These are phyloP conservation scores for Pseudorectes ferrugineus DNA, from an alignment of 2,113 vertebrate species.

Conservation along the genomic window DNA sequence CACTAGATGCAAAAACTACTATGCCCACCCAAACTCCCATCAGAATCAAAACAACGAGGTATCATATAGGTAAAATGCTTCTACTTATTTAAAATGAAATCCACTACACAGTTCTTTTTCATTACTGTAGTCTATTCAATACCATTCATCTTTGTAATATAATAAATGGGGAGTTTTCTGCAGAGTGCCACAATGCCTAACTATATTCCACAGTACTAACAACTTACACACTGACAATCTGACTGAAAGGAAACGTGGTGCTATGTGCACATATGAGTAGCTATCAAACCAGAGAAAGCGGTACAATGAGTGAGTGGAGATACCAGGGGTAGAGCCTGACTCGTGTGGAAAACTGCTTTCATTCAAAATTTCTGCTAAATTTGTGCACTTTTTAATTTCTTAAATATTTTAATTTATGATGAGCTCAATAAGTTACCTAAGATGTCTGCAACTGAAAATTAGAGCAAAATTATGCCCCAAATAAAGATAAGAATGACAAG, in stretches of 20 bases:
- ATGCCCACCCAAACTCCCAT: not conserved
- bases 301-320: conserved; percentile 17
- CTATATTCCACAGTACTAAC: not conserved
- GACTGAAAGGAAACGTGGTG: conserved; percentile 15
- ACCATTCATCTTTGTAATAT: not conserved
- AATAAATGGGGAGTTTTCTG: not conserved
- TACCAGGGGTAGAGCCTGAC: conserved; percentile 1
- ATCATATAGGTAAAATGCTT: not conserved
- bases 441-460: conserved; percentile 45
- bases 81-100: conserved; percentile 3
- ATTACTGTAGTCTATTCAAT: not conserved
- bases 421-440: conserved; percentile 52
- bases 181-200: conserved; percentile 1
- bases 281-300: conserved; percentile 22
- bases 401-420: conserved; percentile 25
- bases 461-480: conserved; percentile 58
- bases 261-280: not conserved
- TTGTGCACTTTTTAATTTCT: not conserved
- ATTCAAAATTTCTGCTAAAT: not conserved
- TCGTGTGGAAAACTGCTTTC: conserved; percentile 13
- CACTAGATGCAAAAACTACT: not conserved
- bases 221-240: not conserved
- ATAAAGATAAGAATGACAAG: conserved; percentile 62
- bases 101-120: not conserved
- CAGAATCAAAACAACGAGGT: not conserved